Percentiles rank a stretch among this genome's conserved stretches.
Conservation (phyloP, 2,797 vertebrate species). For the Darevskia nairensis region DNA sequence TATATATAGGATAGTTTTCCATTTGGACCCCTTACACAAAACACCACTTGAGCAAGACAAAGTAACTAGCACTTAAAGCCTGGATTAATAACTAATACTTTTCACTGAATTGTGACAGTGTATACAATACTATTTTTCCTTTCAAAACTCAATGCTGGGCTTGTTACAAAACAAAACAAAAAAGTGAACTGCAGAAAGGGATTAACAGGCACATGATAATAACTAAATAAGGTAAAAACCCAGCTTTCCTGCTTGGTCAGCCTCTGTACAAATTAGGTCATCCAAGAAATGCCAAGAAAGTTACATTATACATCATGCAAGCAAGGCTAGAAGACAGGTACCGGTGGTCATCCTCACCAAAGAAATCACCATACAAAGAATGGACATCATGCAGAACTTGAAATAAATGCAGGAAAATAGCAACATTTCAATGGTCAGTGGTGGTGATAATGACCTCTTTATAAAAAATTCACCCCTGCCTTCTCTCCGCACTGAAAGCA, state of each 20-base stretch:
- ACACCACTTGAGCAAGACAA: neutral
- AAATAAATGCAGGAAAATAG: neutral
- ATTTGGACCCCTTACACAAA: neutral
- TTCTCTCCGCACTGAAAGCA: neutral
- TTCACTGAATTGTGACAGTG: neutral
- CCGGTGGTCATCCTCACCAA: neutral
- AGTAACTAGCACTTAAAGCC: neutral
- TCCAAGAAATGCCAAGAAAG: constrained; percentile 11
- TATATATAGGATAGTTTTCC: rapidly evolving
- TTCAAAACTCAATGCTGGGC: neutral
- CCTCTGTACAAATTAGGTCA: constrained; percentile 12
- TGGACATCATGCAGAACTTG: too few species aligned
- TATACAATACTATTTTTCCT: neutral
- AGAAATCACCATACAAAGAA: neutral
- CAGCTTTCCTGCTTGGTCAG: neutral
- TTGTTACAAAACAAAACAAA: constrained; percentile 7
- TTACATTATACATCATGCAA: neutral
- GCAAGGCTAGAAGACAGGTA: neutral
- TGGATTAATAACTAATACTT: neutral
- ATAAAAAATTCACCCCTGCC: neutral
- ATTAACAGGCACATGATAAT: constrained; percentile 7
- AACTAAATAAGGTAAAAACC: constrained; percentile 13
- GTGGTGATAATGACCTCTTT: neutral
- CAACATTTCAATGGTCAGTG: neutral
- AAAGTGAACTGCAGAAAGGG: neutral